Percentiles rank a stretch among this genome's conserved stretches.
These are phyloP conservation scores for Ciconia maguari DNA, from an alignment of 2,113 vertebrate species.

Conservation along the genomic window DNA sequence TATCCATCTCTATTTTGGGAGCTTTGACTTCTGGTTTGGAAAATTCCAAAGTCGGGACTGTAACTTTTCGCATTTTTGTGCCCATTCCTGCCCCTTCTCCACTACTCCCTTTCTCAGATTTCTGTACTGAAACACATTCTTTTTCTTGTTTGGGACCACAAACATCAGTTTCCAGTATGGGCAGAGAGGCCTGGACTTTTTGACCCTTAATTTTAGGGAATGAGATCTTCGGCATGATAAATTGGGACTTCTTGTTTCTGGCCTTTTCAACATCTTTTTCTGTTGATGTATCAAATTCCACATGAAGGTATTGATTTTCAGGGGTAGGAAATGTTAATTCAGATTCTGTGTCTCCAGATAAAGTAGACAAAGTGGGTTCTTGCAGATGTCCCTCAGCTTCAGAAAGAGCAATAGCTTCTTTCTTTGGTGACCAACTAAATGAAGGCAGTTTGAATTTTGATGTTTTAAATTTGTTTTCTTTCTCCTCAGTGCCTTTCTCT, in stretches of 20 bases:
- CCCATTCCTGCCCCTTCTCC: background rate
- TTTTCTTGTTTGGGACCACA: background rate
- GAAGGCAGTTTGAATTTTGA: conserved; percentile 69
- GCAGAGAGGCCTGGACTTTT: background rate
- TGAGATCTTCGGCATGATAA: conserved; percentile 1
- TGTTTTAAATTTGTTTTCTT: conserved; percentile 44
- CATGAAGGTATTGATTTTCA: background rate
- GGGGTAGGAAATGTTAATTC: background rate
- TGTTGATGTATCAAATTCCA: background rate
- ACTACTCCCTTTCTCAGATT: background rate
- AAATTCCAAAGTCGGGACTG: background rate
- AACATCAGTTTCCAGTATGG: background rate
- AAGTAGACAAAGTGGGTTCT: background rate
- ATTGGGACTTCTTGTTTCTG: background rate
- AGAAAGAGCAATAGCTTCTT: background rate
- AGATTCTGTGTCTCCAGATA: background rate
- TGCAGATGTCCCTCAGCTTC: background rate
- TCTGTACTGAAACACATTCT: background rate
- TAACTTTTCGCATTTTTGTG: background rate
- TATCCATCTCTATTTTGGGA: background rate
- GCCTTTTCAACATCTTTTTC: conserved; percentile 4
- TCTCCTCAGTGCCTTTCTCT: background rate
- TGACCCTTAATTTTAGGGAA: background rate
- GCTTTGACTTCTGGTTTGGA: conserved; percentile 20
- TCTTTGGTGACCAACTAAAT: conserved; percentile 55